phyloP scores from a whole-genome alignment of 2,113 vertebrate species.

The Nothocercus julius region DNA sequence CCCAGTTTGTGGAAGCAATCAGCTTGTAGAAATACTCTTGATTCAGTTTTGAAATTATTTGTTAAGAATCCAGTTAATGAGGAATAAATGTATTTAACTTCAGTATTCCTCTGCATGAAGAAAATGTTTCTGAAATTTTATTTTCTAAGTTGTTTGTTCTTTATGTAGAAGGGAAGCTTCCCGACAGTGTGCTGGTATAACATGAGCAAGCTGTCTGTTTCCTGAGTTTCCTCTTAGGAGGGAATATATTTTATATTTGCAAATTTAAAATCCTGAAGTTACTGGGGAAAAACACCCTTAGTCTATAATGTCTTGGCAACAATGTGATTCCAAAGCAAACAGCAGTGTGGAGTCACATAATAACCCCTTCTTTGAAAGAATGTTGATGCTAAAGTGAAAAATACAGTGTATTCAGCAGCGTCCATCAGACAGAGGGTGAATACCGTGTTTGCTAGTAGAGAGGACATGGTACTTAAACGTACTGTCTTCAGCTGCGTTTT shows the following conservation, averaged over 20 bases:
- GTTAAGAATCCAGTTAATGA: background rate
- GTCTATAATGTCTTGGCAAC: background rate
- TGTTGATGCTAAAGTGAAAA: rapidly evolving
- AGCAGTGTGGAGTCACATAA: background rate
- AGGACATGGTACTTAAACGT: background rate
- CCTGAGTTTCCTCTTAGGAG: background rate
- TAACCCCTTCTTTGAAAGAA: background rate
- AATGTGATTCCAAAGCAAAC: background rate
- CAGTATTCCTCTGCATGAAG: background rate
- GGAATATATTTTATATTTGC: background rate
- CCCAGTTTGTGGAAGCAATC: background rate
- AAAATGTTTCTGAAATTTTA: background rate
- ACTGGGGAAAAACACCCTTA: background rate
- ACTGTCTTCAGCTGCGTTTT: constrained; percentile 14
- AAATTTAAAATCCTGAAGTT: background rate
- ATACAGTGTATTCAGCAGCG: background rate
- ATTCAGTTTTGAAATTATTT: background rate
- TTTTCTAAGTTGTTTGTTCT: background rate
- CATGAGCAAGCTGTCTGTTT: background rate
- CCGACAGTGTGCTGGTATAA: background rate
- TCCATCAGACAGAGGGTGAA: background rate
- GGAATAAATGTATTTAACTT: background rate
- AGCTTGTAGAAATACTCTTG: background rate
- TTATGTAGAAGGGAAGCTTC: background rate
- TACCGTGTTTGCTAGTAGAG: background rate